Evolutionary conservation across 2,113 vertebrate species (phyloP), one percentile per base, ranked within the genome.

Genomic region (Taurulus bubalis): DNA sequence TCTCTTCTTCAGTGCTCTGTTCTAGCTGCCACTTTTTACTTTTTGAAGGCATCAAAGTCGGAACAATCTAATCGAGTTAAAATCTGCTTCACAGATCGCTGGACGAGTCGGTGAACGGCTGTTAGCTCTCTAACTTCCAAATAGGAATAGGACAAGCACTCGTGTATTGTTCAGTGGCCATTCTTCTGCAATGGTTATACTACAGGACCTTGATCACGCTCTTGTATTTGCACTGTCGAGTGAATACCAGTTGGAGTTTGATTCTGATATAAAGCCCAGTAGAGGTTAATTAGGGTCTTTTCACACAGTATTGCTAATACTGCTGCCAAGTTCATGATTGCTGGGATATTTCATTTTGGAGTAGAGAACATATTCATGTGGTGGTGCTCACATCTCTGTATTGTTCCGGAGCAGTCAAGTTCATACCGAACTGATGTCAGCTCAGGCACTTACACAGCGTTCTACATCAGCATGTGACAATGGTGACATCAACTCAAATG

Each of bases 221-320:
- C 18, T 36, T 64, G 24, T 56, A 45, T 75, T 64, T 68, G 32
- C 55, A 60, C 40, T 79, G 38, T 36, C 4, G 1, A 75, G 40
- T 36, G 42, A 66, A 22, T 49, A 62, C 24, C 70, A 67, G 32
- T 55, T 67, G 28, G 66, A 51, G 28, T 34, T 51, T n/a, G 60
- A 68, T 40, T 72, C 49, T 71, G 53, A 75, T 62, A 28, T 78
- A 65, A 58, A 65, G 65, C 74, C 64, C 82, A 64, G 73, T 26
- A 34, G 51, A 79, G 71, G 80, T 77, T 85, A 83, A 90, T 83
- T 42, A 68, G 82, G 65, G n/a, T 75, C 70, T 80, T 64, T 76
- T 80, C 69, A 80, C 67, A 73, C 58, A 62, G 58, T 49, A 66
- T 51, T n/a, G 56, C 70, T 64, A 80, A 83, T 76, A 30, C 81